These are phyloP conservation scores for Pantelozetes paolii DNA, from an alignment of 2,888 invertebrate genomes.

Conservation along the genomic window DNA sequence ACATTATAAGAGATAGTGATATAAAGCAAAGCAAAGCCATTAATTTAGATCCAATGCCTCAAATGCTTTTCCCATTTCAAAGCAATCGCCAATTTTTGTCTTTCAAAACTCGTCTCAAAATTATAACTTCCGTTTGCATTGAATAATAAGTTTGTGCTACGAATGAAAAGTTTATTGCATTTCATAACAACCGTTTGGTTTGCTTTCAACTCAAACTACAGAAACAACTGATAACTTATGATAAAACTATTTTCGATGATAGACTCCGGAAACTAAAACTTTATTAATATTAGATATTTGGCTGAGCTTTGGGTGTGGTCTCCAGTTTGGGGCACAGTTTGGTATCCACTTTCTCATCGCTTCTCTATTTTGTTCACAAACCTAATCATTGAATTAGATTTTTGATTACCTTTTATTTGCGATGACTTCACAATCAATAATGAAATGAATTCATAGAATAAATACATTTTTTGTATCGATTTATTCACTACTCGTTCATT, in stretches of 20 bases:
- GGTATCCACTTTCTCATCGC: too few species aligned
- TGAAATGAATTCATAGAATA: neutral
- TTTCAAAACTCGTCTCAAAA: neutral
- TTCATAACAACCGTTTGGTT: neutral
- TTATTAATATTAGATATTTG: neutral
- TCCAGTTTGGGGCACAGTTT: neutral
- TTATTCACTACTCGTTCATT: neutral
- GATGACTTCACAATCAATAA: neutral
- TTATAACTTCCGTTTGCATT: slow-evolving; percentile 32
- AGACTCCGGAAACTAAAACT: neutral
- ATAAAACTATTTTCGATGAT: neutral
- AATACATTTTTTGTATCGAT: neutral
- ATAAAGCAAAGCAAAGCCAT: slow-evolving; percentile 1
- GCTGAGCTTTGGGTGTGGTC: neutral
- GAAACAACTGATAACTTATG: neutral
- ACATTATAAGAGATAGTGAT: neutral
- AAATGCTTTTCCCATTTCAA: neutral
- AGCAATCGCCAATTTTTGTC: neutral
- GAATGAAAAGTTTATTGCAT: slow-evolving; percentile 30
- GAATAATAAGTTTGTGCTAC: slow-evolving; percentile 16
- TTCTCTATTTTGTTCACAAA: neutral
- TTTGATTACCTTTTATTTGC: neutral
- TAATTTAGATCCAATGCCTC: slow-evolving; percentile 1
- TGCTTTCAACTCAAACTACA: neutral
- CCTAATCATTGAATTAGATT: neutral